Base-by-base conservation (phyloP, 2,113 vertebrate species). In the Rhizomys pruinosus region DNA sequence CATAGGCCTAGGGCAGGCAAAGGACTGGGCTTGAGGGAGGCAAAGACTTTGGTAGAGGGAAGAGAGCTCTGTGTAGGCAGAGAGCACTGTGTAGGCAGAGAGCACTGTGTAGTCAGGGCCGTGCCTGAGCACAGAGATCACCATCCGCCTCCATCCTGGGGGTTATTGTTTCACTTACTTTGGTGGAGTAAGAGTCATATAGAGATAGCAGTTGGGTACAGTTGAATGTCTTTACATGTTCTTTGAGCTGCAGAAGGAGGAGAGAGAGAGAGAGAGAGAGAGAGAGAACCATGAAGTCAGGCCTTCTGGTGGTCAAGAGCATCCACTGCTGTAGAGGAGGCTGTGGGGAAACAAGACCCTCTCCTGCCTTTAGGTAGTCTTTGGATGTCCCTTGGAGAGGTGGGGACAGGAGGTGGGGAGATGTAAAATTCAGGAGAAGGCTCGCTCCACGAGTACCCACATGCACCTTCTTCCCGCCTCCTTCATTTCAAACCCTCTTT, bases 101-200 rank as follows among this genome's bases (percentile, higher is more conserved):
- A n/a, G n/a, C n/a, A n/a, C n/a, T n/a, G n/a, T n/a, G n/a, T n/a
- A n/a, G n/a, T n/a, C n/a, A n/a, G 55, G 20, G 63, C 12, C 34
- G 32, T 32, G 37, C 12, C 10, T 57, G 32, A 71, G 47, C 22
- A 11, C 23, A 37, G 69, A 0, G 11, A 25, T 7, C 34, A 71
- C 10, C 11, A 1, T 69, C 55, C 4, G 10, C 7, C 44, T 42
- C 27, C 39, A 42, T 57, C 11, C 59, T 34, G 76, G 22, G 22
- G 55, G 29, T 77, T 64, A 63, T 25, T 81, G 61, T 37, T 29
- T 82, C 29, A 81, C 7, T 84, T 86, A 97, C 97, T 96, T 97
- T 98, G 90, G 97, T 98, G 89, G 98, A 98, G 80, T 97, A 97
- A 79, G 97, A 97, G 52, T 98, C 93, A 0, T 97, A 29, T 39